Base-by-base conservation (phyloP, 1,140 invertebrate genomes). In the Drosophila lowei region DNA sequence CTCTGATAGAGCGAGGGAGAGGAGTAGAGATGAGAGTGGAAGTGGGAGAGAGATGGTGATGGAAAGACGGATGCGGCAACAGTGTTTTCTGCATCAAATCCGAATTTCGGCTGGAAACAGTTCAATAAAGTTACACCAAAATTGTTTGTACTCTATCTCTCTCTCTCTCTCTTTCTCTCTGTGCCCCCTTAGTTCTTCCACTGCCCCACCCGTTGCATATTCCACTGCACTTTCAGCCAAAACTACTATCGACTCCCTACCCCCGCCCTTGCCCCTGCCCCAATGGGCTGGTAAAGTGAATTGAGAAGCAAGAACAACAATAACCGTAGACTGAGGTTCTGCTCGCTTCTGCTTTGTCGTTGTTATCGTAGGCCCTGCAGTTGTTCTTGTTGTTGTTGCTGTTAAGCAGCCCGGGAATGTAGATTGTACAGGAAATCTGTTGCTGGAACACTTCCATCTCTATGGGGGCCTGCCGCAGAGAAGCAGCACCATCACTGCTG, bases 401-500 rank as follows among this genome's bases (percentile, higher is more conserved):
- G 66, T 64, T 77, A 60, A 61, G 75, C 77, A 79, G 72, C 65
- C 77, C 60, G 77, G 77, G 72, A 77, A 77, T 72, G 66, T 72
- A 64, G 71, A 80, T 80, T 86, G 72, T 77, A 77, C 81, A 86
- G 81, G 81, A 88, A 86, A 88, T 86, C 83, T 86, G 79, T 85
- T 84, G 79, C 79, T 85, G 79, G 72, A 56, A 76, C 62, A 38
- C 34, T 38, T 38, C 11, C 34, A 38, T 38, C 34, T 38, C 34
- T 38, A 38, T 38, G 34, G 34, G 34, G 34, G 34, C 34, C 60
- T 67, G 49, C 72, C 72, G 50, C 63, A 38, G 34, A 38, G 11
- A 11, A 38, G 34, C 34, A 38, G 9, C 34, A 38, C 9, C 34
- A 38, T 11, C 34, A 38, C 34, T 11, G 34, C 34, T 38, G 5